These are phyloP conservation scores for Thecocarcelia acutangulata DNA, from an alignment of 2,888 invertebrate genomes.

Conservation along the genomic window DNA sequence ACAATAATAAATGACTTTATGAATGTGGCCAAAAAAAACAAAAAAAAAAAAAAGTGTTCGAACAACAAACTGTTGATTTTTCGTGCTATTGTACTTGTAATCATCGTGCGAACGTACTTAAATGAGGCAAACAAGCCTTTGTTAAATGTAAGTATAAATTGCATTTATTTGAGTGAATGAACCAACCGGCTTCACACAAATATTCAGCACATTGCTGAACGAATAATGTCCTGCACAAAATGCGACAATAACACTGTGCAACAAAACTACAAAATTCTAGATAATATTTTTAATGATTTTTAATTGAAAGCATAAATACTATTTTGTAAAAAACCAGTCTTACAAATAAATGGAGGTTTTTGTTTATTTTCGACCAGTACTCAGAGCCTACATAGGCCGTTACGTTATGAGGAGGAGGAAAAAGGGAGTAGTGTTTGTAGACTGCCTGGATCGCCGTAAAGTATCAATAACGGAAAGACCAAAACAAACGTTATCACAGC, in stretches of 20 bases:
- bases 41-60: slow-evolving; percentile 19
- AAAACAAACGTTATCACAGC: no score
- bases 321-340: no score
- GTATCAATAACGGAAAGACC: no score
- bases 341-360: no score
- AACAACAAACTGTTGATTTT: slow-evolving; percentile 61
- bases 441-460: no score
- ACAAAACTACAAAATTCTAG: no score
- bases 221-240: slow-evolving; percentile 55
- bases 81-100: slow-evolving; percentile 32
- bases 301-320: no score
- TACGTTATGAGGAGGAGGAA: no score
- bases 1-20: slow-evolving; percentile 54
- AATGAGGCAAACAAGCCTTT: slow-evolving; percentile 8
- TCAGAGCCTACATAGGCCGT: no score
- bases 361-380: no score
- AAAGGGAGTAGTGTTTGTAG: no score
- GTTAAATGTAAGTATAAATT: slow-evolving; percentile 47
- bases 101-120: slow-evolving; percentile 24
- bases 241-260: slow-evolving; percentile 42
- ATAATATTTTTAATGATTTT: no score
- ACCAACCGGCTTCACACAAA: neutral
- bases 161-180: slow-evolving; percentile 26
- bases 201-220: slow-evolving; percentile 9
- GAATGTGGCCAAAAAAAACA: slow-evolving; percentile 21